A percentile compares a stretch with the other conserved stretches of the same genome.
Evolutionary conservation across 2,797 vertebrate species (phyloP).

Genomic region (Momotus momota): DNA sequence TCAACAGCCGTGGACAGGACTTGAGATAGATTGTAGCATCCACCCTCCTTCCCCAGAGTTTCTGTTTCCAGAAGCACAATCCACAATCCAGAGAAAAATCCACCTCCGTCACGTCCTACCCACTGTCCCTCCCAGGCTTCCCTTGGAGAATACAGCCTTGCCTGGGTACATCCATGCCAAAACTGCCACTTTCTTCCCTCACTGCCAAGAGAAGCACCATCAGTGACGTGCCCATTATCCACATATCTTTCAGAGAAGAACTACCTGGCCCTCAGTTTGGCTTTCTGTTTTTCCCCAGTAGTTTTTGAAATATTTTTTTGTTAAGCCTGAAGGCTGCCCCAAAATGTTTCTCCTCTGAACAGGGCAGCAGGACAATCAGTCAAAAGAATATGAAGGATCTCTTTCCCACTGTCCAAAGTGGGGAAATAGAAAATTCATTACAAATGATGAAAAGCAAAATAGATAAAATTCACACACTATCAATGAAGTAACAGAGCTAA

Average conservation of each 20-base stretch:
- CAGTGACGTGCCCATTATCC: background rate
- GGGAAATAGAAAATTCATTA: background rate
- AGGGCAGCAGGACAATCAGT: background rate
- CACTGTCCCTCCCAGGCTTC: background rate
- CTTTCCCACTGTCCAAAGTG: background rate
- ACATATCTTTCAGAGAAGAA: background rate
- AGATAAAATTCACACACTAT: background rate
- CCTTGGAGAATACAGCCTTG: background rate
- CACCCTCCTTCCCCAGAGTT: background rate
- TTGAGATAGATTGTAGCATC: background rate
- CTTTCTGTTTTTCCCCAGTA: background rate
- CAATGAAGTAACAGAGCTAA: background rate
- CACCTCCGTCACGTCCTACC: background rate
- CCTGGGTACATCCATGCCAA: background rate
- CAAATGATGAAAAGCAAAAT: background rate
- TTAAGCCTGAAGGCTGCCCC: background rate
- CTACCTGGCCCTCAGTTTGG: background rate
- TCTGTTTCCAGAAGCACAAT: slow-evolving; percentile 20
- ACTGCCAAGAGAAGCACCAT: background rate
- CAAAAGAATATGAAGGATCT: background rate
- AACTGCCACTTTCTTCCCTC: background rate
- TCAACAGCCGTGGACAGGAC: background rate
- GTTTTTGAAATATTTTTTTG: background rate
- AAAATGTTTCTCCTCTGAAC: background rate
- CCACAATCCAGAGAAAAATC: background rate